These are phyloP conservation scores for Manacus vitellinus DNA, from an alignment of 2,113 vertebrate genomes.

Conservation along the genomic window DNA sequence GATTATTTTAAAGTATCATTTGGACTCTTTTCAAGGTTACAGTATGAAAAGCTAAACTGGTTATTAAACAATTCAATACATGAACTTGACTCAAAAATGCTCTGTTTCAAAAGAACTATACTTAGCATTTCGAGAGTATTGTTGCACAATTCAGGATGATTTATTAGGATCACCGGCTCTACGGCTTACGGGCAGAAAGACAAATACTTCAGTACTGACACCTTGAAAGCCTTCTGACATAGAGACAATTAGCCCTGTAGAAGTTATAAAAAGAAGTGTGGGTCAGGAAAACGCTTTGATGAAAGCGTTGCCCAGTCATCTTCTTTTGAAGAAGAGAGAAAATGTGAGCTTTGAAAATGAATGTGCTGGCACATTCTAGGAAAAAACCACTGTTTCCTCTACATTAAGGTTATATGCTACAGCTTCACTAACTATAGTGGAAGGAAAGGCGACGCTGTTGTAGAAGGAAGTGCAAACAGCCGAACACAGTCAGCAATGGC, in stretches of 20 bases:
- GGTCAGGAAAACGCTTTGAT: conserved; percentile 28
- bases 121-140: neutral
- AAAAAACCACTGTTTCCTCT: neutral
- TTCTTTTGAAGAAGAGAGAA: neutral
- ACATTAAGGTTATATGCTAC: neutral
- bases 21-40: neutral
- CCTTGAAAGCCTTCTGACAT: conserved; percentile 39
- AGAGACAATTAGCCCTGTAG: conserved; percentile 34
- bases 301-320: neutral
- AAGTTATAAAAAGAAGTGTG: conserved; percentile 2
- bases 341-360: conserved; percentile 10
- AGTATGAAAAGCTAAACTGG: neutral
- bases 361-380: neutral
- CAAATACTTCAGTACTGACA: conserved; percentile 47
- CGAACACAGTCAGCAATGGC: neutral
- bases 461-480: neutral
- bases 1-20: neutral
- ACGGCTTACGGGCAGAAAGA: conserved; percentile 41
- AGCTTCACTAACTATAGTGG: neutral
- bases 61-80: conserved; percentile 6
- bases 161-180: conserved; percentile 51
- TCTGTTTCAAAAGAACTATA: conserved; percentile 9
- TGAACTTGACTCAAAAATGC: neutral
- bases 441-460: neutral
- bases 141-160: conserved; percentile 40